Base-by-base conservation (phyloP, 2,113 vertebrate genomes). In the Uropsilus gracilis region DNA sequence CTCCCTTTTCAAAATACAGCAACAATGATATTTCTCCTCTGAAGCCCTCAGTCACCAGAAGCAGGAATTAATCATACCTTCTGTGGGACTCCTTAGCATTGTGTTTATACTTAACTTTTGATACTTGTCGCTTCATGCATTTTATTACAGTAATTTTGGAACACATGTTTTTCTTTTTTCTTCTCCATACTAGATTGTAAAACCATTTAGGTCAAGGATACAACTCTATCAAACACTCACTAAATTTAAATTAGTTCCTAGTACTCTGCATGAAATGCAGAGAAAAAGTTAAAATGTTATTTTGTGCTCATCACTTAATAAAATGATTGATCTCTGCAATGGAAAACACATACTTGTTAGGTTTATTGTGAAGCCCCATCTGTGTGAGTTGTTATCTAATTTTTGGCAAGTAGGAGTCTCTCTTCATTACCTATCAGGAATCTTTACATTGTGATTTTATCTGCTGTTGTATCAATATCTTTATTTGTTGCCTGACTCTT, bases 181-280 rank as follows among this genome's bases (percentile, higher is more conserved):
- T 86, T 50, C 75, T 78, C 39, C 66, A 44, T 13, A 57, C 2
- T 66, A 66, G n/a, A 88, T 57, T 88, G 32, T 88, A 84, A 94
- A 94, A 85, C 85, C 59, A 85, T 80, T 89, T 89, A 94, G 30
- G 69, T 91, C 80, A 95, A 42, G 18, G 14, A 80, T 75, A 91
- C 80, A 30, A 76, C 26, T 46, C 59, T 80, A 91, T 84, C 86
- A 94, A 95, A 80, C 68, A 86, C 0, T 83, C 26, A 26, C 14
- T 91, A 53, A 86, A 69, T 82, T 89, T 75, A 92, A 95, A 76
- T 92, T 91, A 95, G 90, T 86, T 77, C 61, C 57, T 83, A 78
- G 69, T 57, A 68, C 78, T 93, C 59, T 90, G 32, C 20, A 82
- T 64, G 44, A 89, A 34, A 82, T 53, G 46, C 32, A 69, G 32